A percentile compares a stretch with the other conserved stretches of the same genome.
phyloP scores from a whole-genome alignment of 2,888 invertebrate species.

The Phortica okadai region DNA sequence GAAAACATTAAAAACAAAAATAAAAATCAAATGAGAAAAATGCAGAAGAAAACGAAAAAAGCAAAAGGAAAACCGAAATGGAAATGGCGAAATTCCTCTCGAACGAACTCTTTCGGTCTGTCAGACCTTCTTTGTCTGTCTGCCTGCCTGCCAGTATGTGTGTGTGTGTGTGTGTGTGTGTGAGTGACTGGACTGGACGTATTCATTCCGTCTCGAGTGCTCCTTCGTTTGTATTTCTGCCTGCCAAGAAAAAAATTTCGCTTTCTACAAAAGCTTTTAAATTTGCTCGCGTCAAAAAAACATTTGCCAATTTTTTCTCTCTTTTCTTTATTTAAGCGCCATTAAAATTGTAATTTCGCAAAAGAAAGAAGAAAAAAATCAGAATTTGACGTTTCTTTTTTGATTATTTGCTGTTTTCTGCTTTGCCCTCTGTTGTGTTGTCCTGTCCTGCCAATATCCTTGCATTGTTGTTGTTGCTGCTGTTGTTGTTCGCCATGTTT shows the following conservation, averaged over 20 bases:
- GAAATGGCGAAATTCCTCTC: conserved; percentile 10
- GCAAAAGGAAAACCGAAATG: neutral
- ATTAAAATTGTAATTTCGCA: conserved; percentile 29
- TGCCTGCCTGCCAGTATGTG: neutral
- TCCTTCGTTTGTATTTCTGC: conserved; percentile 27
- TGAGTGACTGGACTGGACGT: neutral
- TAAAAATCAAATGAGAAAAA: neutral
- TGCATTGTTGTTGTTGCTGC: conserved; percentile 9
- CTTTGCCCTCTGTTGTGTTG: neutral
- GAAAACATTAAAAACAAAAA: neutral
- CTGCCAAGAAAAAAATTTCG: conserved; percentile 44
- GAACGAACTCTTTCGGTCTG: neutral
- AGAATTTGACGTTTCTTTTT: neutral
- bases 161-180: conserved; percentile 26
- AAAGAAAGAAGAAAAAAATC: neutral
- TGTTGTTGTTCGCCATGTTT: neutral
- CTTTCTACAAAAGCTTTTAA: conserved; percentile 42
- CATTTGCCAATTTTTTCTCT: conserved; percentile 39
- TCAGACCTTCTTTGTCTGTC: conserved; percentile 13
- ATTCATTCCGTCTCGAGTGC: neutral
- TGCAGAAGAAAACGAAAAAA: neutral
- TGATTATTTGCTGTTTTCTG: neutral
- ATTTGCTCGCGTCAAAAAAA: conserved; percentile 20
- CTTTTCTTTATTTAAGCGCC: conserved; percentile 25
- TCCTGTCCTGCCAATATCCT: conserved; percentile 27